These are phyloP conservation scores for Stratiomys singularior DNA, from an alignment of 2,888 invertebrate genomes.

Conservation along the genomic window DNA sequence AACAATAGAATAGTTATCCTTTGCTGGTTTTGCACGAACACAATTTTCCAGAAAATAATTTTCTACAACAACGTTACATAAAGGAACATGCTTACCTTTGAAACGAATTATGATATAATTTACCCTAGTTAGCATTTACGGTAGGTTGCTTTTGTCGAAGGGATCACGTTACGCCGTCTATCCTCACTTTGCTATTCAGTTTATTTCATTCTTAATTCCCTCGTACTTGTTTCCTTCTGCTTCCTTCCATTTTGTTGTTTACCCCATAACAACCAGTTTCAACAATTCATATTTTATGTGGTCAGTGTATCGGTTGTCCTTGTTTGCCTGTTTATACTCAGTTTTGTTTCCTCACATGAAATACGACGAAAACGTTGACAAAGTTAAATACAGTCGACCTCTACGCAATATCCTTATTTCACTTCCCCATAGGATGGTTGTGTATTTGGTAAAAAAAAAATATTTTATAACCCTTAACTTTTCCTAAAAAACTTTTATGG, in stretches of 20 bases:
- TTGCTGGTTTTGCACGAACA: background rate
- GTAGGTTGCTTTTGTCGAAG: background rate
- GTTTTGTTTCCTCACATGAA: too few species aligned
- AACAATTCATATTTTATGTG: too few species aligned
- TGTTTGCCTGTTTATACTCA: too few species aligned
- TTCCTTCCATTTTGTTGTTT: too few species aligned
- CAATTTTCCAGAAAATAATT: background rate
- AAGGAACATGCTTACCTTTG: background rate
- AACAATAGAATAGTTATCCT: background rate
- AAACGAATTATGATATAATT: constrained; percentile 2
- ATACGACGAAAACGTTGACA: too few species aligned
- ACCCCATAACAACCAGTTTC: too few species aligned
- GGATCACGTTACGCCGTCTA: background rate
- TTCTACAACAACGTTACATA: background rate
- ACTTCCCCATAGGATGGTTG: background rate
- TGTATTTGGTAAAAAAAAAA: too few species aligned
- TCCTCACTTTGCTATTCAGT: background rate
- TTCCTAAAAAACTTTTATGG: background rate
- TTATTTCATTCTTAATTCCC: background rate
- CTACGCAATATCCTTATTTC: background rate
- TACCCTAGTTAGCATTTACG: background rate
- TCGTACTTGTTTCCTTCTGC: too few species aligned
- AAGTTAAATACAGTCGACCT: background rate
- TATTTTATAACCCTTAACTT: background rate
- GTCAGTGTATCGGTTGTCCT: too few species aligned